Base-by-base conservation (phyloP, 2,797 vertebrate genomes). In the Pampus argenteus region DNA sequence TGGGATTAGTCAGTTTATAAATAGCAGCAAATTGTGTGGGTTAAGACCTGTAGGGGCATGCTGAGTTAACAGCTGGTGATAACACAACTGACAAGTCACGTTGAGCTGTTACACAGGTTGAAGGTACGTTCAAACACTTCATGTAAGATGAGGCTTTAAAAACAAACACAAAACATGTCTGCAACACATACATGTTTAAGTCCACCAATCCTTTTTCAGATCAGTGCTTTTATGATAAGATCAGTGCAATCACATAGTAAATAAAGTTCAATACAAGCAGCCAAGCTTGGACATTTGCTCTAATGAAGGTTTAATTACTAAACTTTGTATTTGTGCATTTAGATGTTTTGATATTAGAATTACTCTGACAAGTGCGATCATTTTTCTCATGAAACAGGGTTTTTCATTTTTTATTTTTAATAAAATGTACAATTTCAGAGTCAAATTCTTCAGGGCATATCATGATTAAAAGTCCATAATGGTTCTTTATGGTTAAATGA, bases 1-100 rank as follows among this genome's bases (percentile, higher is more conserved):
- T 59, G 22, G 76, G 74, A 86, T 89, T 85, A 83, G 54, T 52
- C 5, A 3, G 59, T 79, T 76, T 79, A 82, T 84, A 69, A 85
- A 88, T 86, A 83, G 63, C 76, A 74, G 40, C 72, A 74, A 68
- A 36, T 68, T 26, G 45, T 78, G 52, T 65, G 58, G 57, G 14
- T 4, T 11, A 20, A 44, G 72, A 40, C 61, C 52, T 47, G 59
- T 3, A 26, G 48, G 56, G 31, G 5, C 65, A 45, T 22, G 75
- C 26, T 55, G 44, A 59, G 40, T 6, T 6, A 79, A 81, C 78
- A 77, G 72, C 79, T 83, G 82, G 71, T 54, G 64, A 52, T 47
- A 66, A 68, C 58, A 65, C 69, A 76, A 64, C 73, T 58, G 62
- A 26, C 68, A 76, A 50, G 73, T 36, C 29, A 22, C 52, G 6